Evolutionary conservation across 1,140 invertebrate species (phyloP), one percentile per base, ranked within the genome.

Genomic region (Caenorhabditis briggsae): DNA sequence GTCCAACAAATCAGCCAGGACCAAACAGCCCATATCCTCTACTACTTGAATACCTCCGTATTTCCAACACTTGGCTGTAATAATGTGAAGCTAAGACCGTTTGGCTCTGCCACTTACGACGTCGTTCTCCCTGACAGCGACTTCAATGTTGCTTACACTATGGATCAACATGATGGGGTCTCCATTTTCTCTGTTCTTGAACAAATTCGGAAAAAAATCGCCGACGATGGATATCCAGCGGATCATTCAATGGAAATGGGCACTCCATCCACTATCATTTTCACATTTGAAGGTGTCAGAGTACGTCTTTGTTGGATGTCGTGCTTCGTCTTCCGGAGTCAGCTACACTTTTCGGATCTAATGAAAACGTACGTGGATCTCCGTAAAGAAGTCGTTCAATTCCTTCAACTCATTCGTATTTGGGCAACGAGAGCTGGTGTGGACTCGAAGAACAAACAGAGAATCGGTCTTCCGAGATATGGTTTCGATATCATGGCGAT

Each of bases 401-500:
- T 78, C 20, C 70, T 78, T 14, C 70, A 78, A 78, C 43, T 78
- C 5, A 78, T 78, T 23, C 70, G 70, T 50, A 6, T 78, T 8
- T 78, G 70, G 70, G 70, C 70, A 12, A 18, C 5, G 3, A 23
- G n/a, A 12, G 43, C 70, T 23, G 70, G 33, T 2, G 46, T 78
- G 3, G 70, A 78, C 46, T 78, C 70, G n/a, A 78, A 78, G n/a
- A 78, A 78, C 18, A 50, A 50, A n/a, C 70, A 46, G 18, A 16
- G 70, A 6, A 78, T 78, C 23, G 85, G 70, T 12, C 55, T 86
- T 2, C 50, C 46, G 1, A 50, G 55, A 20, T 74, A 86, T 18
- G 70, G 70, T 2, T 82, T 86, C n/a, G 85, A 86, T 64, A 43
- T 86, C 1, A 86, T 86, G 85, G 78, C 70, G 14, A 86, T 86